Percentiles rank a stretch among this genome's conserved stretches.
Evolutionary conservation across 2,113 vertebrate species (phyloP).

Genomic region (Coreoperca whiteheadi): DNA sequence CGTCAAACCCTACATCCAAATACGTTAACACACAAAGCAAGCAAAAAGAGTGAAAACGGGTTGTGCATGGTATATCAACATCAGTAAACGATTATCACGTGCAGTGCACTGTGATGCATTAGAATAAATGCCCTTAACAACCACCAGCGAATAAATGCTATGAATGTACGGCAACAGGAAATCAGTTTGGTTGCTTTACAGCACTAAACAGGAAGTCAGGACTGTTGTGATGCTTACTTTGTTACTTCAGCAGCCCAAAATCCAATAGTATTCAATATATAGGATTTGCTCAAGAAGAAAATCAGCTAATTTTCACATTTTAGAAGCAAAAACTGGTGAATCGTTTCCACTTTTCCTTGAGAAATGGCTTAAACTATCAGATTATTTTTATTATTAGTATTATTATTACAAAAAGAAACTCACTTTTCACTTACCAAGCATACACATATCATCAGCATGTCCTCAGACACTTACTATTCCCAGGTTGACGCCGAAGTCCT

Average conservation of each 20-base stretch:
- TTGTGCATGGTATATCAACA: background rate
- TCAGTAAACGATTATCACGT: background rate
- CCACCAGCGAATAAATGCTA: background rate
- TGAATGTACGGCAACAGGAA: background rate
- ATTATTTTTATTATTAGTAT: background rate
- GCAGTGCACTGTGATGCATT: background rate
- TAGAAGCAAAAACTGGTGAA: background rate
- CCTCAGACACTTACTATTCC: conserved; percentile 80
- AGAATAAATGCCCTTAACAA: background rate
- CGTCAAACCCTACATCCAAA: background rate
- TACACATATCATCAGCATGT: background rate
- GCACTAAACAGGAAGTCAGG: background rate
- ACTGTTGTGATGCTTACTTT: background rate
- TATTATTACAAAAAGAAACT: no score
- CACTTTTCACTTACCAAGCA: background rate
- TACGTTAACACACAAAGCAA: background rate
- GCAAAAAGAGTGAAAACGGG: background rate
- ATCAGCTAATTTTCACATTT: background rate
- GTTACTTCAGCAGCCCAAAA: background rate
- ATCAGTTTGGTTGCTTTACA: background rate
- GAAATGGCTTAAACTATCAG: background rate
- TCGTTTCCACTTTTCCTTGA: background rate
- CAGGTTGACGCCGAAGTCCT: conserved; percentile 81
- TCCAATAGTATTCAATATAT: background rate
- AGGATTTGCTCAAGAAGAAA: background rate